A percentile compares a stretch with the other conserved stretches of the same genome.
These are phyloP conservation scores for Ailuropoda melanoleuca DNA, from an alignment of 2,113 vertebrate species.

Conservation along the genomic window DNA sequence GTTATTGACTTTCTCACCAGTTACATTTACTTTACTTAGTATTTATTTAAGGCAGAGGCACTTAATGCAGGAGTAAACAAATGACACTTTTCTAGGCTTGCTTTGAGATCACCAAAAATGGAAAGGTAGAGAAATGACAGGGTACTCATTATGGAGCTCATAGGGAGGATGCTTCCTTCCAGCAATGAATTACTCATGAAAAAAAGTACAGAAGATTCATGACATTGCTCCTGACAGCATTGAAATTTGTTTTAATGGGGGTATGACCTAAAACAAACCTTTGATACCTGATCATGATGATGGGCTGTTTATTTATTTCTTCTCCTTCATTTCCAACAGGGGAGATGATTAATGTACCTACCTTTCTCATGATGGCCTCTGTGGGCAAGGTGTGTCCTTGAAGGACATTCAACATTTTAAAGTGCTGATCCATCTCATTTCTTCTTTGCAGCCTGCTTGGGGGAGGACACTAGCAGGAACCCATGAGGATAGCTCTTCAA, in stretches of 20 bases:
- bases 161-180: constrained; percentile 34
- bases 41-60: background rate
- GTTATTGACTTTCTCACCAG: background rate
- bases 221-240: constrained; percentile 82
- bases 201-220: background rate
- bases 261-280: constrained; percentile 81
- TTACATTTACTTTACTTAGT: background rate
- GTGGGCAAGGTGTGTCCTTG: constrained; percentile 81
- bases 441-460: constrained; percentile 69
- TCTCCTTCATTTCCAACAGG: constrained; percentile 78
- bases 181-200: constrained; percentile 57
- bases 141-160: background rate
- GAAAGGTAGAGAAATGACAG: background rate
- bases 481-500: constrained; percentile 64
- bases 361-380: constrained; percentile 82
- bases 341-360: constrained; percentile 87
- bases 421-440: constrained; percentile 84
- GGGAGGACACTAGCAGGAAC: constrained; percentile 64
- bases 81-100: background rate
- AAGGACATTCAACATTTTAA: constrained; percentile 84
- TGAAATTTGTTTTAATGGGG: constrained; percentile 81
- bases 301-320: constrained; percentile 87
- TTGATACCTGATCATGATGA: constrained; percentile 80
- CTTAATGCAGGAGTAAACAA: background rate
- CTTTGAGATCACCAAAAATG: background rate